phyloP scores from a whole-genome alignment of 2,888 invertebrate genomes.

The Aleiodes leptofemur region DNA sequence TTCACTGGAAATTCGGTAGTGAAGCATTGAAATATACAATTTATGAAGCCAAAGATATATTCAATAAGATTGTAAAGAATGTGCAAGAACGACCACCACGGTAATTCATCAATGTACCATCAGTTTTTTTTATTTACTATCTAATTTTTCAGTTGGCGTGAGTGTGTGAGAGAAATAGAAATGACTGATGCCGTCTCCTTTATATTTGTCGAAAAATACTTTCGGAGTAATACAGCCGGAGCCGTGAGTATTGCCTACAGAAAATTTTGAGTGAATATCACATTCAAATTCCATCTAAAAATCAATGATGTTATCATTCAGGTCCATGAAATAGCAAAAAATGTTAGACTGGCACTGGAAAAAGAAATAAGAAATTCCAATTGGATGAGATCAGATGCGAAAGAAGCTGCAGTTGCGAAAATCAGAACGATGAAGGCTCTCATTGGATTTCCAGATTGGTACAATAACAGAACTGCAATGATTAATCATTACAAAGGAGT shows the following conservation, averaged over 20 bases:
- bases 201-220: too few species aligned
- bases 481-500: conserved; percentile 77
- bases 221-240: conserved; percentile 36
- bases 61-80: too few species aligned
- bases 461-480: conserved; percentile 75
- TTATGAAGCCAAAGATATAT: not conserved
- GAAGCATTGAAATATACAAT: conserved; percentile 46
- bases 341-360: conserved; percentile 77
- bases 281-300: too few species aligned
- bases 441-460: conserved; percentile 79
- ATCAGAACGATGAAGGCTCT: conserved; percentile 75
- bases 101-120: too few species aligned
- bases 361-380: conserved; percentile 75
- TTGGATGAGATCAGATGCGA: conserved; percentile 79
- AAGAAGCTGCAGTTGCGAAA: conserved; percentile 76
- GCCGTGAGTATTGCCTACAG: too few species aligned
- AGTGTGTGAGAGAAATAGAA: too few species aligned
- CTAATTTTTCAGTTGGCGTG: not conserved
- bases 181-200: too few species aligned
- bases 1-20: conserved; percentile 53
- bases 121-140: too few species aligned
- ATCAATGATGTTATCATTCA: not conserved
- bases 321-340: conserved; percentile 77
- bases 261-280: too few species aligned
- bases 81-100: conserved; percentile 20